A percentile compares a stretch with the other conserved stretches of the same genome.
Evolutionary conservation across 2,113 vertebrate species (phyloP).

Genomic region (Leuciscus idus): DNA sequence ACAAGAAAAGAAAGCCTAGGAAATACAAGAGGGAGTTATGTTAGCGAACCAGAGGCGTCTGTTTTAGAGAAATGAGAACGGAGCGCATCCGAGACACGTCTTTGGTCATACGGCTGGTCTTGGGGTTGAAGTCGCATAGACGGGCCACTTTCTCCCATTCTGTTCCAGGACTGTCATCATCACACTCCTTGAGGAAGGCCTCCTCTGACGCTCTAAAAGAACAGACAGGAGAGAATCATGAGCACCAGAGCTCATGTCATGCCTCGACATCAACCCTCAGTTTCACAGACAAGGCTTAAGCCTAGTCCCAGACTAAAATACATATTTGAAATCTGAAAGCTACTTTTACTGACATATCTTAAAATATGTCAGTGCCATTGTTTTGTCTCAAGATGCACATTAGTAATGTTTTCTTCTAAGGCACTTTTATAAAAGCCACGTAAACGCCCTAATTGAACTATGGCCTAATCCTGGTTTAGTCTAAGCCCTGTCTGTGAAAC

Average conservation of each 20-base stretch:
- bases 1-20: constrained; percentile 43
- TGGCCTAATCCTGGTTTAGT: too few species aligned
- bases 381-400: too few species aligned
- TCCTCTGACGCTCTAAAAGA: constrained; percentile 89
- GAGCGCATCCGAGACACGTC: constrained; percentile 98
- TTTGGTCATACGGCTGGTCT: constrained; percentile 99
- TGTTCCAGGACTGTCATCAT: constrained; percentile 86
- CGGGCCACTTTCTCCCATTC: constrained; percentile 97
- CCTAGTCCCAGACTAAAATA: too few species aligned
- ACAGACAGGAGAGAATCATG: constrained; percentile 2
- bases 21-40: constrained; percentile 36
- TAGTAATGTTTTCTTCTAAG: too few species aligned
- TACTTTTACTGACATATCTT: too few species aligned
- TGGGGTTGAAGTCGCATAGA: constrained; percentile 98
- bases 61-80: constrained; percentile 97
- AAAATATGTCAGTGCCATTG: too few species aligned
- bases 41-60: constrained; percentile 92
- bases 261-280: not conserved
- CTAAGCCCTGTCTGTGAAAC: too few species aligned
- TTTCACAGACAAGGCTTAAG: too few species aligned
- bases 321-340: too few species aligned
- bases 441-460: too few species aligned
- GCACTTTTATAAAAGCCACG: too few species aligned
- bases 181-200: constrained; percentile 89
- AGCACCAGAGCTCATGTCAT: not conserved